These are phyloP conservation scores for Diabrotica virgifera DNA, from an alignment of 1,140 invertebrate genomes.

Conservation along the genomic window DNA sequence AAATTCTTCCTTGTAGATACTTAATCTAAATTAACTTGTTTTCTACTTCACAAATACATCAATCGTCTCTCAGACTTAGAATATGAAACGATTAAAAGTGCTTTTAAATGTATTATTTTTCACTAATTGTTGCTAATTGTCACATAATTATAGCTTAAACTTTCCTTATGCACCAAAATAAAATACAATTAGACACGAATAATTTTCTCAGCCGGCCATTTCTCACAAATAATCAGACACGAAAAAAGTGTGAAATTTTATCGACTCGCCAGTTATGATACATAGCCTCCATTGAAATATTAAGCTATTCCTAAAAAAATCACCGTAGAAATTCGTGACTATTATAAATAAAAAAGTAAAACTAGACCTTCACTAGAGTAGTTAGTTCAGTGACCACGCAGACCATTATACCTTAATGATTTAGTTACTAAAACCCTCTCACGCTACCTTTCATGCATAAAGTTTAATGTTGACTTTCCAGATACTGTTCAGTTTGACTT, in stretches of 20 bases:
- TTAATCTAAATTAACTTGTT: too few species aligned
- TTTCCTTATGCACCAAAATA: too few species aligned
- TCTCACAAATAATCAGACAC: not conserved
- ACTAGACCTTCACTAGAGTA: not conserved
- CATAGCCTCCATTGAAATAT: not conserved
- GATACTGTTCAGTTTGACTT: not conserved
- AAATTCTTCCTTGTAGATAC: too few species aligned
- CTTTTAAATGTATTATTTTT: too few species aligned
- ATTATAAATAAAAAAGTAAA: not conserved
- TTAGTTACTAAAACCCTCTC: not conserved
- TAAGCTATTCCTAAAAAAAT: not conserved
- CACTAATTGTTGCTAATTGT: too few species aligned
- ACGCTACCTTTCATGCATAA: not conserved
- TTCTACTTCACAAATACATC: too few species aligned
- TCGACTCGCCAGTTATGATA: not conserved
- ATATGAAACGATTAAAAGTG: too few species aligned
- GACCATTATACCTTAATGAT: not conserved
- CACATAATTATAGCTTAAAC: too few species aligned
- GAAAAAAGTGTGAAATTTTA: not conserved
- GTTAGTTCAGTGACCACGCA: not conserved
- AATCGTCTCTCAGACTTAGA: too few species aligned
- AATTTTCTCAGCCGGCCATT: too few species aligned
- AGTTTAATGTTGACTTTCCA: conserved; percentile 1
- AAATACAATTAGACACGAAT: too few species aligned
- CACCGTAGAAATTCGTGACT: not conserved